Evolutionary conservation across 2,113 vertebrate species (phyloP).

Genomic region (Sialia sialis): DNA sequence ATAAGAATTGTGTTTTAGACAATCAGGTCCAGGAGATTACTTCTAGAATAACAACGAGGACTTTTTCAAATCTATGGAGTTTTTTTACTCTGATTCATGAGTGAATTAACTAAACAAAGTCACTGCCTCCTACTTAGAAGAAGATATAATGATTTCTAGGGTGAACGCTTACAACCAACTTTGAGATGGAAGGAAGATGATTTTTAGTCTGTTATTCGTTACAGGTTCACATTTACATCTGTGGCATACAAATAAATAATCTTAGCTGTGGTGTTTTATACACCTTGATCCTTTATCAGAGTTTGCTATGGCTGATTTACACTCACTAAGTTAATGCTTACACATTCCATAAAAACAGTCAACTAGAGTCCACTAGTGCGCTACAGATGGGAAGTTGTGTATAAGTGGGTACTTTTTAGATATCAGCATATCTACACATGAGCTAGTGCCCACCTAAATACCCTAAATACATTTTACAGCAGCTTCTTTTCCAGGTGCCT

Average conservation of each 20-base stretch:
- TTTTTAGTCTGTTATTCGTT: not conserved
- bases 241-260: not conserved
- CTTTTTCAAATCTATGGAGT: not conserved
- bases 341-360: not conserved
- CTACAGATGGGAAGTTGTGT: not conserved
- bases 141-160: not conserved
- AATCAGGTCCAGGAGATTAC: not conserved
- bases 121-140: not conserved
- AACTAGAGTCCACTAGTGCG: not conserved
- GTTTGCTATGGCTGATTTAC: not conserved
- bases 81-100: not conserved
- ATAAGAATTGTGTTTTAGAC: not conserved
- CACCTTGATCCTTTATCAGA: not conserved
- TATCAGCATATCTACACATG: not conserved
- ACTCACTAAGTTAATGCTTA: not conserved
- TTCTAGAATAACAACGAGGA: not conserved
- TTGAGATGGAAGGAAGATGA: not conserved
- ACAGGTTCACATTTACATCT: not conserved
- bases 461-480: not conserved
- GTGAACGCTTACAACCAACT: not conserved
- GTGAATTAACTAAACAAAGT: not conserved
- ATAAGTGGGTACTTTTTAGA: not conserved
- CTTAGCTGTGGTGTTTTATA: not conserved
- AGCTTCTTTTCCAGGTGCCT: not conserved
- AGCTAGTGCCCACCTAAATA: not conserved